Evolutionary conservation across 2,113 vertebrate species (phyloP), one percentile per base, ranked within the genome.

Genomic region (Vireo altiloquus): DNA sequence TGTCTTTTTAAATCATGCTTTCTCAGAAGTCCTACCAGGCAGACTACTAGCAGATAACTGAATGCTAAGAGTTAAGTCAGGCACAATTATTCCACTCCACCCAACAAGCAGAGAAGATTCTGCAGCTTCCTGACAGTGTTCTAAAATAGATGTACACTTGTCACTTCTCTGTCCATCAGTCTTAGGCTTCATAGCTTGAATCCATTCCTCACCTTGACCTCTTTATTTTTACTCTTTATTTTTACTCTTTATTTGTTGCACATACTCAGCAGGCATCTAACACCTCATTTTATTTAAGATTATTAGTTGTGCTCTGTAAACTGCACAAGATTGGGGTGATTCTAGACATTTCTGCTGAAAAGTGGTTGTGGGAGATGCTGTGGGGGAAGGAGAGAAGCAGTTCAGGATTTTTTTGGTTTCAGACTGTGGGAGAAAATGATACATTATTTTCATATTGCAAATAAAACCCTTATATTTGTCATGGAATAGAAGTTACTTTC

Each of bases 101-200:
- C 64, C 92, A 88, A 61, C 85, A 90, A 59, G 82, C 57, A 56
- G 82, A 92, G 75, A 87, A 87, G 54, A 91, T 77, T 76, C 65
- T 95, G 61, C 28, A 63, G 87, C 71, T 86, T 92, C 57, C 28
- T 82, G 84, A 89, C 93, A 90, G 60, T 81, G 68, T 81, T 76
- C 63, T 80, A 82, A 95, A 94, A 89, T 82, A 88, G 46, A 61
- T 37, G 31, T 50, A 87, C 33, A 37, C 68, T 94, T 95, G 89
- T 91, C 94, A 72, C 75, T 95, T 95, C 78, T 85, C 31, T 49
- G n/a, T 83, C 83, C 46, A 9, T 95, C 90, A 89, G 54, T 79
- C 33, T 65, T 52, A 40, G 52, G 52, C 46, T 69, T 92, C 52
- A 54, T 56, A 66, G 35, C n/a, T 93, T 94, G 82, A 74, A 77